A percentile compares a stretch with the other conserved stretches of the same genome.
Conservation (phyloP, 2,888 invertebrate species). For the Clistopyga incitator region DNA sequence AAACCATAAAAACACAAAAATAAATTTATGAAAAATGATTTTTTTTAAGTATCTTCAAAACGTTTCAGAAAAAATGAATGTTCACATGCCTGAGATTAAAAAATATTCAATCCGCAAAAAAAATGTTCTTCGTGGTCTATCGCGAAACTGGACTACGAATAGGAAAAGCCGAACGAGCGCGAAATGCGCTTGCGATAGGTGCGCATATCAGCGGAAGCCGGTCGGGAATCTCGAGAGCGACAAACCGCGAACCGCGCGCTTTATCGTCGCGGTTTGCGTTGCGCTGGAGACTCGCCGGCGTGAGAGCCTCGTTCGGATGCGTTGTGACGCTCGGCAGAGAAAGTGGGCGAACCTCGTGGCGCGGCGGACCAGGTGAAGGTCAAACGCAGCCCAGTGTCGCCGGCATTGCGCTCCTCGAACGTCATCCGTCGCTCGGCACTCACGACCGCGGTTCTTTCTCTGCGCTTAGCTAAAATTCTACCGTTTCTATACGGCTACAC, state of each 20-base stretch:
- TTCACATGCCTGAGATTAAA: too few relatives aligned
- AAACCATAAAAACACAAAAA: too few relatives aligned
- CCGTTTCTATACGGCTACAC: neutral
- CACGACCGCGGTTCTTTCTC: conserved; percentile 14
- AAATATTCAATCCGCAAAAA: too few relatives aligned
- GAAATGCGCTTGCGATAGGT: neutral
- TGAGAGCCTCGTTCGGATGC: conserved; percentile 62
- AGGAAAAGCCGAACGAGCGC: neutral
- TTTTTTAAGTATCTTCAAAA: too few relatives aligned
- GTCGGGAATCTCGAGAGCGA: conserved; percentile 25
- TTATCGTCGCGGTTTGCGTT: conserved; percentile 25
- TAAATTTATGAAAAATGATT: too few relatives aligned
- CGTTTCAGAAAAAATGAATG: too few relatives aligned
- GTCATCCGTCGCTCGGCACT: conserved; percentile 54
- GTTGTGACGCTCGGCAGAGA: conserved; percentile 69
- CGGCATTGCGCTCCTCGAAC: conserved; percentile 67
- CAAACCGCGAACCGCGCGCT: conserved; percentile 27
- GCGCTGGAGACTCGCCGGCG: conserved; percentile 3
- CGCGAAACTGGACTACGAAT: neutral
- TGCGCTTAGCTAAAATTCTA: neutral
- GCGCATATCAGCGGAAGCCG: conserved; percentile 61
- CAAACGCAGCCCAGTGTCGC: conserved; percentile 68
- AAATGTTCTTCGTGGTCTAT: neutral
- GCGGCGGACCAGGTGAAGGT: conserved; percentile 72
- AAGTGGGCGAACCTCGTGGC: conserved; percentile 73